Base-by-base conservation (phyloP, 2,888 invertebrate genomes). In the Thereva nobilitata region DNA sequence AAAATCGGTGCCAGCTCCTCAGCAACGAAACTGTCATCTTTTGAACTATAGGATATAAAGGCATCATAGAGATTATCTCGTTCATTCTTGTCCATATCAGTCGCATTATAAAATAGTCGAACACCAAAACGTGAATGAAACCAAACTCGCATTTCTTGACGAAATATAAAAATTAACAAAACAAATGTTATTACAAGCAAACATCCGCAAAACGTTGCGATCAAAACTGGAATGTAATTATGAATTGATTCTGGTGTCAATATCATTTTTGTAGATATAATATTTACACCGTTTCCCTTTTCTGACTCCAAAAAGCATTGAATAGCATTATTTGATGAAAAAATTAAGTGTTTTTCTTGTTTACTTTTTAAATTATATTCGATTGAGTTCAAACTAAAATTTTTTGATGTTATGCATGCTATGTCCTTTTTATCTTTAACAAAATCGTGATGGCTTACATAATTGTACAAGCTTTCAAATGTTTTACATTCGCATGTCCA, bases 31-130 rank as follows among this genome's bases (percentile, higher is more conserved):
- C 89, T 87, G 77, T 95, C 94, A 80, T 97, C 96, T 80, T 94
- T 92, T 67, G 92, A 91, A 76, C 93, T 93, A 83, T 97, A 97
- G 76, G 94, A 93, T 72, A 98, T 89, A 83, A 97, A 97, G 68
- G 95, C 96, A 82, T 97, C 97, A 80, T 93, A 97, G 56, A 94
- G 86, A 76, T 93, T 89, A 82, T 92, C 92, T 79, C 89, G 89
- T 79, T 90, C 90, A 75, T 89, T 89, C 80, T 89, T 89, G 74
- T 92, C 92, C 75, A 92, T 90, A 75, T 91, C 91, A 70, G 88
- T 86, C 41, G 89, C 87, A 40, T 78, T 80, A 70, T 91, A 91
- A 91, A 85, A 93, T 87, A 80, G 91, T 80, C 75, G 92, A 82
- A 73, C 92, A 89, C 83, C 93, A 90, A 75, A 94, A 72, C 91